Percentiles rank a stretch among this genome's conserved stretches.
phyloP scores from a whole-genome alignment of 1,140 invertebrate species.

The Apis florea region DNA sequence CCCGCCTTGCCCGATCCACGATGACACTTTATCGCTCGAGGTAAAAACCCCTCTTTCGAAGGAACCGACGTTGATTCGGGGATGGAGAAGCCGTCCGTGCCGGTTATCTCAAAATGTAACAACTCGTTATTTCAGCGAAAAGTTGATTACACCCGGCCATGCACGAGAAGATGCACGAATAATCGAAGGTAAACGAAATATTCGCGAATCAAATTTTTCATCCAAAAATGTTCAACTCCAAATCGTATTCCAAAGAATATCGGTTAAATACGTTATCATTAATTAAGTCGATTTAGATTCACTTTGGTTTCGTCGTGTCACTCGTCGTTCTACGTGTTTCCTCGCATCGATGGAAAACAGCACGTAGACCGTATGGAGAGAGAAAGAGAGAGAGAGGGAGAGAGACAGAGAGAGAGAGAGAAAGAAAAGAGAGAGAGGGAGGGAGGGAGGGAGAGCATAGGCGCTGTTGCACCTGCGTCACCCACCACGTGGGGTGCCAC shows the following conservation, averaged over 20 bases:
- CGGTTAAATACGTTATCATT: no score
- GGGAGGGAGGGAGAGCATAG: conserved; percentile 18
- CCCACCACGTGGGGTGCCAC: conserved; percentile 56
- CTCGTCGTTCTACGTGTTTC: no score
- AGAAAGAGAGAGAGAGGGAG: not conserved
- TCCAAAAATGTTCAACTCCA: no score
- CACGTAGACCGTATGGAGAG: not conserved
- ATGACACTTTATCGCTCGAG: not conserved
- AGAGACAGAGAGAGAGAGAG: not conserved
- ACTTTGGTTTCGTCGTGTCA: not conserved
- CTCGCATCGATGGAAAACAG: not conserved
- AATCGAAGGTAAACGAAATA: no score
- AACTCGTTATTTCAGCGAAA: no score
- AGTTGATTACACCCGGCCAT: no score
- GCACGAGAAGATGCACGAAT: no score
- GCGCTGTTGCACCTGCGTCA: conserved; percentile 57
- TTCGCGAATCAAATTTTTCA: no score
- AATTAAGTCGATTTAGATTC: no score
- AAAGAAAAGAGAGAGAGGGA: conserved; percentile 12
- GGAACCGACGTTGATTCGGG: no score
- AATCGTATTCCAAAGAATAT: no score
- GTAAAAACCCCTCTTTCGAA: not conserved
- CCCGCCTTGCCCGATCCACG: not conserved
- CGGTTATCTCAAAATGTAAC: not conserved
- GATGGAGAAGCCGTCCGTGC: not conserved